Conservation (phyloP, 2,888 invertebrate species). For the Xanthia icteritia region DNA sequence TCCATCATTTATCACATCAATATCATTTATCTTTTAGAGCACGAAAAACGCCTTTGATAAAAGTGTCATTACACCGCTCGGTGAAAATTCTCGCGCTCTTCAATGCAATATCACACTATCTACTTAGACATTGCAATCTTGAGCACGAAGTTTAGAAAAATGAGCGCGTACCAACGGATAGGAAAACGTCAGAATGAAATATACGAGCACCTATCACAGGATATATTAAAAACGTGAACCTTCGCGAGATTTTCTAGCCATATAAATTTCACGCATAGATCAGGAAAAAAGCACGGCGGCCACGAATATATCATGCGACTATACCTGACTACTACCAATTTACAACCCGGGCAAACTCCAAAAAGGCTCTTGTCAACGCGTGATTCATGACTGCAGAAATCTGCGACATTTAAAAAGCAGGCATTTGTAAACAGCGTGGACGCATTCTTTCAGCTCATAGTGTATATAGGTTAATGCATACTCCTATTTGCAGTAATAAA, state of each 20-base stretch:
- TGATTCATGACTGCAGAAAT: constrained; percentile 75
- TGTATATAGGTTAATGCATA: constrained; percentile 64
- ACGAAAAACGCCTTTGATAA: constrained; percentile 43
- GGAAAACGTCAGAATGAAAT: constrained; percentile 40
- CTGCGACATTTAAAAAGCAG: constrained; percentile 71
- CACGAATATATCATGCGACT: constrained; percentile 46
- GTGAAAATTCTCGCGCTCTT: constrained; percentile 15
- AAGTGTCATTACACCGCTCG: constrained; percentile 40
- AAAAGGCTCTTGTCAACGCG: constrained; percentile 63
- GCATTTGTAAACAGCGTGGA: constrained; percentile 61
- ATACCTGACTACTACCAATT: constrained; percentile 62
- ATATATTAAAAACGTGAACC: constrained; percentile 42
- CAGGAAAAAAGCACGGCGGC: constrained; percentile 39
- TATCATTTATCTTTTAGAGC: constrained; percentile 35
- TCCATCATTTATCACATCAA: constrained; percentile 42
- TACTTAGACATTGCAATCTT: constrained; percentile 51
- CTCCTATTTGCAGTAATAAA: constrained; percentile 66
- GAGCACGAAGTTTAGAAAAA: constrained; percentile 48
- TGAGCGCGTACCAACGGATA: constrained; percentile 25
- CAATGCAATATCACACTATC: constrained; percentile 39
- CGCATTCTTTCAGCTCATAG: constrained; percentile 57
- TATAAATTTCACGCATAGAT: constrained; percentile 34
- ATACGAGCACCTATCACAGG: constrained; percentile 39
- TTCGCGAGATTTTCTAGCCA: constrained; percentile 2
- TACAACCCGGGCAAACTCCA: constrained; percentile 56